phyloP scores from a whole-genome alignment of 2,888 invertebrate species.

The Cephalotes varians region DNA sequence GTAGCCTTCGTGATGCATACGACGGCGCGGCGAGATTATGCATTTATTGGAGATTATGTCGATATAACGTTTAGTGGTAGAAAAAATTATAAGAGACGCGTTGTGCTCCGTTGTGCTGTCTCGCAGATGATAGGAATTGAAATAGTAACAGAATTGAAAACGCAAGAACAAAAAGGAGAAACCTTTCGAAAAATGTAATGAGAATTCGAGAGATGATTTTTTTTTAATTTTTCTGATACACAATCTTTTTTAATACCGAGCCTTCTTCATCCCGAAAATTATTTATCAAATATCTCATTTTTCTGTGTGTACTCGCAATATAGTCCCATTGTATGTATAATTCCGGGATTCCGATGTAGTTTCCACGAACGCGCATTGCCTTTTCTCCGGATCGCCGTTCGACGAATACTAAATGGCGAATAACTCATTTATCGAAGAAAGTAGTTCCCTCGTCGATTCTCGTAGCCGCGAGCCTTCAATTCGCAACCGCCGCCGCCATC shows the following conservation, averaged over 20 bases:
- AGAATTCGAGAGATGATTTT: neutral
- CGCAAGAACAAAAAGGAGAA: neutral
- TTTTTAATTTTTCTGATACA: neutral
- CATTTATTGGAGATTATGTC: slow-evolving; percentile 43
- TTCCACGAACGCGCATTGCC: neutral
- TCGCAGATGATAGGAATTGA: slow-evolving; percentile 7
- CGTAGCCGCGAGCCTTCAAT: slow-evolving; percentile 30
- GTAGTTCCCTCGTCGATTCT: slow-evolving; percentile 28
- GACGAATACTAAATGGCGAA: slow-evolving; percentile 45
- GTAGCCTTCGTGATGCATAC: slow-evolving; percentile 19
- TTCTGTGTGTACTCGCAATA: neutral
- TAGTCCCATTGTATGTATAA: neutral
- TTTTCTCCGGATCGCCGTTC: neutral
- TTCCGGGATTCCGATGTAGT: neutral
- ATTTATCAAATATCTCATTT: neutral
- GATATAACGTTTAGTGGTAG: slow-evolving; percentile 8
- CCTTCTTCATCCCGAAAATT: neutral
- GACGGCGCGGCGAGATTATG: slow-evolving; percentile 38
- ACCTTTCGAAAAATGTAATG: neutral
- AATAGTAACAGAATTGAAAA: neutral
- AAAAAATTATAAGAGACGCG: slow-evolving; percentile 2
- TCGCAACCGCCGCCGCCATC: slow-evolving; percentile 27
- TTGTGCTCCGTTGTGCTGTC: neutral
- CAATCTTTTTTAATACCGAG: neutral
- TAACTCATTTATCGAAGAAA: slow-evolving; percentile 48